Evolutionary conservation across 2,888 invertebrate species (phyloP).

Genomic region (Notodonta ziczac): DNA sequence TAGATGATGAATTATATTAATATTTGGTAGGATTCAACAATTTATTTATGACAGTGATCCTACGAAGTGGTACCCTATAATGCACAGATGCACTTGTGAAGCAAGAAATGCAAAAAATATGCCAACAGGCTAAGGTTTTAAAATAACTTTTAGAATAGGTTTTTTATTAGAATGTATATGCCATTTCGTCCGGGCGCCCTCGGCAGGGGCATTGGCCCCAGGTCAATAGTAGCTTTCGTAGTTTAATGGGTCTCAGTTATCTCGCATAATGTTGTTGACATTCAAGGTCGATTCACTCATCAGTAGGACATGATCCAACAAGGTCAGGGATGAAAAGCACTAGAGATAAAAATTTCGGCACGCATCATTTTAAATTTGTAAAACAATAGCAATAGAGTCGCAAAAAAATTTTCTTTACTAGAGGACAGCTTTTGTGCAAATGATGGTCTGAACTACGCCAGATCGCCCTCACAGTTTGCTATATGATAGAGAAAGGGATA

Average conservation of each 20-base stretch:
- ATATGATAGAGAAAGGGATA: background rate
- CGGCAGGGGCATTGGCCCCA: constrained; percentile 4
- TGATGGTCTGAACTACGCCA: too few relatives aligned
- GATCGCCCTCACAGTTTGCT: too few relatives aligned
- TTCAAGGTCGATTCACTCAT: background rate
- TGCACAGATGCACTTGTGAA: background rate
- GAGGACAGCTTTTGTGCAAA: too few relatives aligned
- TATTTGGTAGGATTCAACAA: too few relatives aligned
- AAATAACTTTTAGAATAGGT: background rate
- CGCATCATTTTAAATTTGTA: background rate
- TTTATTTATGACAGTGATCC: too few relatives aligned
- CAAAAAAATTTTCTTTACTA: too few relatives aligned
- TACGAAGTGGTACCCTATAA: background rate
- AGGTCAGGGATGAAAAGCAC: background rate
- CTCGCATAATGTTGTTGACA: background rate
- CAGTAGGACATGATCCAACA: background rate
- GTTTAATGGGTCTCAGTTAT: background rate
- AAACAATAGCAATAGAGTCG: background rate
- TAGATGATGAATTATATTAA: too few relatives aligned
- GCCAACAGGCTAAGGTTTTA: background rate
- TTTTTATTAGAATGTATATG: background rate
- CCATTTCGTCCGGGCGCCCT: background rate
- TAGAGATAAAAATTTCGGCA: background rate
- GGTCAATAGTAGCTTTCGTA: background rate
- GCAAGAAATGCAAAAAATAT: background rate